Evolutionary conservation across 2,888 invertebrate species (phyloP).

Genomic region (Perdita meconis): DNA sequence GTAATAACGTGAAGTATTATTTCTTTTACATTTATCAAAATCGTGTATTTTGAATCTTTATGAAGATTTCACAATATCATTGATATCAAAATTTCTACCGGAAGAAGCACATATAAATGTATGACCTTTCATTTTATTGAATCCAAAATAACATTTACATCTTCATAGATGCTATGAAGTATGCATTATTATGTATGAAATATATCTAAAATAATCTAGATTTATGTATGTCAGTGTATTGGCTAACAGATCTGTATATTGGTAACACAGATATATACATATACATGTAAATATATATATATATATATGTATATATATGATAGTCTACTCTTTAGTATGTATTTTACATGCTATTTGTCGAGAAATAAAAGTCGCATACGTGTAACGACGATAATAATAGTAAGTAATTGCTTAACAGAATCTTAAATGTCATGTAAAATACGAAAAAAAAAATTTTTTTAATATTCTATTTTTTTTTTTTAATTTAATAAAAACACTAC

Average conservation of each 20-base stretch:
- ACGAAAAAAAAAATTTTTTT: slow-evolving; percentile 17
- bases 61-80: slow-evolving; percentile 24
- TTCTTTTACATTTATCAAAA: slow-evolving; percentile 7
- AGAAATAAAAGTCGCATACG: slow-evolving; percentile 39
- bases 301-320: no score
- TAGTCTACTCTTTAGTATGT: slow-evolving; percentile 45
- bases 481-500: slow-evolving; percentile 3
- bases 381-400: slow-evolving; percentile 24
- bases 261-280: slow-evolving; percentile 53
- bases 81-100: slow-evolving; percentile 44
- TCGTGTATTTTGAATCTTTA: slow-evolving; percentile 7
- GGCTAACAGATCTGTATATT: slow-evolving; percentile 34
- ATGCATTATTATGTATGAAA: slow-evolving; percentile 58
- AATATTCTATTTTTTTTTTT: neutral
- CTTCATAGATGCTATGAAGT: slow-evolving; percentile 73
- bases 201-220: slow-evolving; percentile 53
- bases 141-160: slow-evolving; percentile 68
- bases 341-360: slow-evolving; percentile 44
- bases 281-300: no score
- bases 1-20: slow-evolving; percentile 39
- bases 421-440: slow-evolving; percentile 50
- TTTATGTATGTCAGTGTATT: slow-evolving; percentile 58
- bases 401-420: slow-evolving; percentile 23
- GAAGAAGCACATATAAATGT: slow-evolving; percentile 63
- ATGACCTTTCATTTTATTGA: slow-evolving; percentile 64